These are phyloP conservation scores for Gadopsis marmoratus DNA, from an alignment of 2,797 vertebrate species.

Conservation along the genomic window DNA sequence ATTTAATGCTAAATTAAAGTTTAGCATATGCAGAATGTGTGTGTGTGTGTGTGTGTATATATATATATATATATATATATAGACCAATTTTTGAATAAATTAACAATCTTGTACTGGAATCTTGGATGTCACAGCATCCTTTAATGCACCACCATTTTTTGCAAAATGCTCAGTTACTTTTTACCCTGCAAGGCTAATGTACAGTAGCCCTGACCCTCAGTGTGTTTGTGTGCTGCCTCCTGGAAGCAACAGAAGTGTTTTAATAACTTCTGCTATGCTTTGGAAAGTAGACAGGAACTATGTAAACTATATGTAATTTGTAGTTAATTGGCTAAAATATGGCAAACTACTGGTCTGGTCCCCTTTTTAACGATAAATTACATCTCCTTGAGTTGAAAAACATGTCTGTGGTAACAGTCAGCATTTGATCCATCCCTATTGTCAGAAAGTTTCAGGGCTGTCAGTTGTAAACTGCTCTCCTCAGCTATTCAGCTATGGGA, in stretches of 20 bases:
- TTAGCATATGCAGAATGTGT: background rate
- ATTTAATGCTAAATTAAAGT: background rate
- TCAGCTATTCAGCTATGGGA: slow-evolving; percentile 74
- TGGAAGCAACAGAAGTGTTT: background rate
- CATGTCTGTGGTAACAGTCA: slow-evolving; percentile 32
- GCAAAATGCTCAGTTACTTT: background rate
- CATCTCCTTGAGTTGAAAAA: slow-evolving; percentile 34
- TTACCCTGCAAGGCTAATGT: background rate
- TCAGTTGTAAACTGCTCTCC: slow-evolving; percentile 71
- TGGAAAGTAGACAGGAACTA: background rate
- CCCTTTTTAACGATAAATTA: slow-evolving; percentile 4
- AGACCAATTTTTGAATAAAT: too few species aligned
- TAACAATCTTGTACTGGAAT: background rate
- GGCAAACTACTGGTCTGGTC: background rate
- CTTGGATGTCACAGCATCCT: slow-evolving; percentile 7
- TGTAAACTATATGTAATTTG: background rate
- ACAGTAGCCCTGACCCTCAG: background rate
- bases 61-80: too few species aligned
- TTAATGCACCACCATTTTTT: background rate
- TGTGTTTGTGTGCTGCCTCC: background rate
- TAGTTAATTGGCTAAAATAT: background rate
- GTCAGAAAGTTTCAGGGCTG: slow-evolving; percentile 58
- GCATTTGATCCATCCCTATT: slow-evolving; percentile 58
- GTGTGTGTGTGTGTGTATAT: too few species aligned
- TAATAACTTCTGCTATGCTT: background rate